These are phyloP conservation scores for Antechinus flavipes DNA, from an alignment of 2,113 vertebrate genomes.

Conservation along the genomic window DNA sequence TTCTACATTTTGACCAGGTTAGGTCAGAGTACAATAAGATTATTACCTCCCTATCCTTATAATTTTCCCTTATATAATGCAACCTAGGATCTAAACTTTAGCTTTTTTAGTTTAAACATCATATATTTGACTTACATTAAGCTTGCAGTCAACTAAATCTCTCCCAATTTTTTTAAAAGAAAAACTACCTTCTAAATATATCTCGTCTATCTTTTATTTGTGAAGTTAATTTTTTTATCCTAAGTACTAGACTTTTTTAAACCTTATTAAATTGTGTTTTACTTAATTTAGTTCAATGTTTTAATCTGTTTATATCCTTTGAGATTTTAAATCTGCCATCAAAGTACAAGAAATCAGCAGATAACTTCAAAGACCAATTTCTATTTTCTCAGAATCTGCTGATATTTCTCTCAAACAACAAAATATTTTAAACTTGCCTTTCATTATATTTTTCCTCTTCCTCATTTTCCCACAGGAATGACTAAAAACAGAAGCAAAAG, in stretches of 20 bases:
- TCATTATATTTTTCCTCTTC: neutral
- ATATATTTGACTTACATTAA: neutral
- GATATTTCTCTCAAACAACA: neutral
- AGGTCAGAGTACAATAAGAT: no score
- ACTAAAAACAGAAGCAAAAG: neutral
- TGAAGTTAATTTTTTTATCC: neutral
- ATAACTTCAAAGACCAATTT: neutral
- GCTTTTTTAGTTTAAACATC: neutral
- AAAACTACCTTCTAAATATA: neutral
- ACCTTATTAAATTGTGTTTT: neutral
- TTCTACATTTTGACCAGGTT: no score
- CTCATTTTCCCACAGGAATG: slow-evolving; percentile 7
- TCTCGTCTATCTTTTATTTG: neutral
- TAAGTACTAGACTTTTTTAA: neutral
- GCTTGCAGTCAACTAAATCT: neutral
- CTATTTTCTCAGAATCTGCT: neutral
- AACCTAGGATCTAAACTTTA: no score
- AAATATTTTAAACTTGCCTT: neutral
- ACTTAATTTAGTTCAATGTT: neutral
- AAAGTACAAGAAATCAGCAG: neutral
- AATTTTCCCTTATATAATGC: no score
- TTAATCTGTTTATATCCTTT: neutral
- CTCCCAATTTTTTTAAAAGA: neutral
- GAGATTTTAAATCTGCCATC: neutral
- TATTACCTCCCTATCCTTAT: no score